These are phyloP conservation scores for Nanger granti DNA, from an alignment of 2,113 vertebrate genomes.

Conservation along the genomic window DNA sequence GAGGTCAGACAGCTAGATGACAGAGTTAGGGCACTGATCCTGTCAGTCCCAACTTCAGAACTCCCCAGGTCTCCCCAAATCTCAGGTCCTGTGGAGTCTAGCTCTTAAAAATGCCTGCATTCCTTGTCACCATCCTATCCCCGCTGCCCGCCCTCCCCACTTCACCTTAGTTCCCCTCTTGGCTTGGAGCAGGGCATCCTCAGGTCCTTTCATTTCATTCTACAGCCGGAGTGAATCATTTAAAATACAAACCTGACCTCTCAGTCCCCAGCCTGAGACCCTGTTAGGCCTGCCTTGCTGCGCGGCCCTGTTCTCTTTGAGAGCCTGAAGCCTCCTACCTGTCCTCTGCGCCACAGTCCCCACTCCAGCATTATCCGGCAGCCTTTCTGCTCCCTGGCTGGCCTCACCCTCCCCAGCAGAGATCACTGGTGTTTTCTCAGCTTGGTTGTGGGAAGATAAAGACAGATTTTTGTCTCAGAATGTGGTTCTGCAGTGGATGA, in stretches of 20 bases:
- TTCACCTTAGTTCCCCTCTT: not conserved
- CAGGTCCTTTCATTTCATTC: not conserved
- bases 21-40: not conserved
- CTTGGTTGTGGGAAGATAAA: not conserved
- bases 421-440: not conserved
- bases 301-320: not conserved
- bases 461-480: not conserved
- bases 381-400: not conserved
- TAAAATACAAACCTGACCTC: not conserved
- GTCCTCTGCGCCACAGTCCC: not conserved
- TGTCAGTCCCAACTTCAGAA: not conserved
- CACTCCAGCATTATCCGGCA: not conserved
- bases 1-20: not conserved
- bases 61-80: not conserved
- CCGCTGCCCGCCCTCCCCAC: rapidly evolving
- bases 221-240: not conserved
- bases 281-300: not conserved
- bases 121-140: not conserved
- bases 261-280: not conserved
- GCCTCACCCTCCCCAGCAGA: not conserved
- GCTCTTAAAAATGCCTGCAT: not conserved
- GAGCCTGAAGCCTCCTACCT: not conserved
- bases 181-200: not conserved
- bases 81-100: not conserved
- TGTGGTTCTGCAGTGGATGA: not conserved